Evolutionary conservation across 2,888 invertebrate genomes (phyloP), one percentile per base, ranked within the genome.

Genomic region (Ichneumon xanthorius): DNA sequence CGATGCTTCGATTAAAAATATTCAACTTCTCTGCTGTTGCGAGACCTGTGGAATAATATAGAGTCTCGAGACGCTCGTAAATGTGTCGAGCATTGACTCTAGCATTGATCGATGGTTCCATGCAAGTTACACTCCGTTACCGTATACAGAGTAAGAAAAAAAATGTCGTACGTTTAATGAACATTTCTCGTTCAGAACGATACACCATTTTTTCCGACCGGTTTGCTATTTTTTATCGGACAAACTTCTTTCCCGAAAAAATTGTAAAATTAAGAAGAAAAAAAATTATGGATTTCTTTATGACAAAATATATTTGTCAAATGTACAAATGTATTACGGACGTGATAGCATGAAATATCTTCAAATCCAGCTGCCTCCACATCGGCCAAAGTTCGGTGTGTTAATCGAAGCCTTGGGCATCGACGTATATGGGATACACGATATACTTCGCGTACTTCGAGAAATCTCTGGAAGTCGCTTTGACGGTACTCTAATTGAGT

Each of bases 281-380:
- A 40, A 26, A 30, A 9, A 40, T 40, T 40, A 40, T 7, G 9
- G 9, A 40, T 40, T 40, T 40, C 9, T 40, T 40, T 3, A 1
- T 2, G 40, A 40, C 40, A 9, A 40, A 40, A 40, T 40, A 40
- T 40, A 40, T 40, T 40, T 40, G 40, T 40, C 2, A 40, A 40
- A 40, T 9, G 40, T 40, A 40, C 40, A 2, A 6, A 37, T 37
- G 7, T 37, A 7, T 37, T 7, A 7, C 4, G 7, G 7, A 19
- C 45, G 53, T 19, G 9, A 19, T 19, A 9, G 19, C 53, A 26
- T 37, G 0, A 58, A 37, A 30, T 61, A 73, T 84, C 77, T 78
- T 63, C 53, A 33, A 68, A 68, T 70, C 33, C 19, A 53, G 40
- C 48, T 4, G n/a, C 71, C 33, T n/a, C n/a, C 4, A 22, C 53